Conservation (phyloP, 2,797 vertebrate species). For the Eulemur rubriventer region DNA sequence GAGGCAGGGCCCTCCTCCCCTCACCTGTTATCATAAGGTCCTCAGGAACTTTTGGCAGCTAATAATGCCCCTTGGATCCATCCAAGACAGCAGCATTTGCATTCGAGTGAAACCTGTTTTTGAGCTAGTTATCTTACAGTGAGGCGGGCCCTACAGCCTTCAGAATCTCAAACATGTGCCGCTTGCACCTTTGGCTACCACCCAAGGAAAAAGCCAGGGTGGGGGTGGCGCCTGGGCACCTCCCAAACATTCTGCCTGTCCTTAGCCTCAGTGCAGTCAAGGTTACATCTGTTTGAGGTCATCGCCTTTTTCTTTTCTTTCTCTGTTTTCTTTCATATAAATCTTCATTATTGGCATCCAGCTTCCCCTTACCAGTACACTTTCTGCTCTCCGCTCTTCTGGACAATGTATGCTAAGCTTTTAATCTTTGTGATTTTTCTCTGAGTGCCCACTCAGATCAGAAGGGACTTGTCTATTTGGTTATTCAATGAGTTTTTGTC, state of each 20-base stretch:
- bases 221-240: not conserved
- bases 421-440: conserved; percentile 30
- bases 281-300: not conserved
- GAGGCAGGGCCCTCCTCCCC: not conserved
- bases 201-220: not conserved
- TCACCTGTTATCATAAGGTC: not conserved
- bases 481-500: conserved; percentile 40
- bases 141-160: not conserved
- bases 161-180: not conserved
- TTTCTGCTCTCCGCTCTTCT: not conserved
- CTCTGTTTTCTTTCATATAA: not conserved
- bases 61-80: not conserved
- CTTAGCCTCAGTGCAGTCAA: not conserved
- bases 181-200: not conserved
- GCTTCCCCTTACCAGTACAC: not conserved
- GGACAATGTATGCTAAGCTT: not conserved
- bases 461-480: conserved; percentile 2
- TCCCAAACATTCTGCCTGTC: not conserved
- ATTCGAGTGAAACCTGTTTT: not conserved
- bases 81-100: not conserved
- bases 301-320: conserved; percentile 1
- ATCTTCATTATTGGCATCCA: not conserved
- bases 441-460: not conserved
- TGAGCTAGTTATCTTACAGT: not conserved
- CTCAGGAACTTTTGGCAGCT: not conserved